Evolutionary conservation across 2,888 invertebrate species (phyloP), one percentile per base, ranked within the genome.

Genomic region (Netelia inedita): DNA sequence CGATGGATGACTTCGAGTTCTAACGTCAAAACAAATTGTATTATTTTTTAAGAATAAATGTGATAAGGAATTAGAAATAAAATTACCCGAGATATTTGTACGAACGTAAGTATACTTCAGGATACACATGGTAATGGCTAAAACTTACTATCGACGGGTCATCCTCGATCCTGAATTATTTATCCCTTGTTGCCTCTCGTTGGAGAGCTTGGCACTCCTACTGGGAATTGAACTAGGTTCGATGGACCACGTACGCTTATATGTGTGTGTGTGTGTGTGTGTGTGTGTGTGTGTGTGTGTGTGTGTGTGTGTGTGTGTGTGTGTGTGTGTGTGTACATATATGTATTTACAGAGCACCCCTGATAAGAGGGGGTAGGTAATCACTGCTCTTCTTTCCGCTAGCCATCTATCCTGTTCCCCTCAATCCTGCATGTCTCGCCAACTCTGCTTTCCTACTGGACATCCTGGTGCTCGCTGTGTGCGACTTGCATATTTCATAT

Each of bases 331-430:
- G 72, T 85, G 79, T n/a, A n/a, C n/a, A n/a, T n/a, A n/a, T n/a
- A n/a, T n/a, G n/a, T n/a, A n/a, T n/a, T n/a, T 83, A 75, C 85
- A 85, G 81, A 87, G 28, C 28, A 46, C 61, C 68, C 79, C 55
- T 68, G 19, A 41, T 66, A n/a, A 78, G 78, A 69, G 80, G 88
- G 89, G 89, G 88, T 89, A 82, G 88, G 89, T 89, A 90, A 91
- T 91, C 91, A 90, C 88, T 85, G 88, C 86, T 85, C 86, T 88
- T 89, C 89, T 89, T 89, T 88, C 85, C 85, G 85, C 80, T 83
- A 80, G 85, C 87, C 83, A 87, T 89, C 87, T 83, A 88, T 79
- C 69, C 81, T 79, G 63, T 61, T 79, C 69, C 63, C 61, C 41
- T 53, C 50, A 10, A 71, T 78, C 71, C 65, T 53, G 65, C 72